Conservation (phyloP, 2,797 vertebrate genomes). For the Balearica regulorum region DNA sequence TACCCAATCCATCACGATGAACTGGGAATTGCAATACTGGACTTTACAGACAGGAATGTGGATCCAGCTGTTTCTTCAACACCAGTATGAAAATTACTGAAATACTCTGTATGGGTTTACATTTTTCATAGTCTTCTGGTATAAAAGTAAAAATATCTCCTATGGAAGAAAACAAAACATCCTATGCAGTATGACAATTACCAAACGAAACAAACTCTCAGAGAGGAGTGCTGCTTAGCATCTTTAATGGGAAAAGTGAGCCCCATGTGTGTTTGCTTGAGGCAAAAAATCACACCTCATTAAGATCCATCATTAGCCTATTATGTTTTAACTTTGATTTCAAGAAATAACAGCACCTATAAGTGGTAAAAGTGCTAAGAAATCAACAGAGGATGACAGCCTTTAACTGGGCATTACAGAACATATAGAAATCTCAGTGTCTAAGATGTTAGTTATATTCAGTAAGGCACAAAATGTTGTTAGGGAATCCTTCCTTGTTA, state of each 20-base stretch:
- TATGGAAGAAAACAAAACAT: neutral
- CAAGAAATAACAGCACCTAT: neutral
- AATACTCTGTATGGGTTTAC: neutral
- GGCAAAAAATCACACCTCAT: slow-evolving; percentile 1
- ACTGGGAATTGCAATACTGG: slow-evolving; percentile 19
- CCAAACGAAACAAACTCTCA: neutral
- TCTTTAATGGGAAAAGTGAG: neutral
- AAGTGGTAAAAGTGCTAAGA: neutral
- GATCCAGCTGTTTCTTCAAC: slow-evolving; percentile 50
- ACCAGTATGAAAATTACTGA: neutral
- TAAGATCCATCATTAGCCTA: neutral
- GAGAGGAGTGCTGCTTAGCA: neutral
- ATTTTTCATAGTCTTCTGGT: slow-evolving; percentile 16
- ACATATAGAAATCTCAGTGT: neutral
- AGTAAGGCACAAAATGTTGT: neutral
- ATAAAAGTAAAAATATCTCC: slow-evolving; percentile 14
- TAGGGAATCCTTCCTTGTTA: neutral
- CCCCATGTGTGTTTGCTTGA: neutral
- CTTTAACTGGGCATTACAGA: neutral
- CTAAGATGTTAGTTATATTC: neutral
- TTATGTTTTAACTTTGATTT: neutral
- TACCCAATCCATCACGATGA: slow-evolving; percentile 28
- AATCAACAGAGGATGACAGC: neutral
- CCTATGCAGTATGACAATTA: neutral
- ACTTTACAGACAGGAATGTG: slow-evolving; percentile 27